Evolutionary conservation across 2,888 invertebrate genomes (phyloP).

Genomic region (Polymixis lichenea): DNA sequence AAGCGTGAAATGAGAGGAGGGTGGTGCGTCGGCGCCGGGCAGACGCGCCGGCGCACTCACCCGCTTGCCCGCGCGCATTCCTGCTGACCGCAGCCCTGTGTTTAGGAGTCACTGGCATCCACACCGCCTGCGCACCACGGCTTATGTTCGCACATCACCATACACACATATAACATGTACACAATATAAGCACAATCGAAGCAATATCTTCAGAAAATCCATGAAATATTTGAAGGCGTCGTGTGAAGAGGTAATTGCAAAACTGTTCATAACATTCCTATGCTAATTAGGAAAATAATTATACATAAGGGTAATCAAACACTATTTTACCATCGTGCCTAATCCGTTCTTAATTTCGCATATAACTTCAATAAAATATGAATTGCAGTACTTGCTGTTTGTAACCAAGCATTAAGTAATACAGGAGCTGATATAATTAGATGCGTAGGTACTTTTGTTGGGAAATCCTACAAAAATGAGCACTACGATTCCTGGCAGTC

Average conservation of each 20-base stretch:
- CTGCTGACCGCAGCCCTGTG: slow-evolving; percentile 85
- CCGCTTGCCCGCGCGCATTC: slow-evolving; percentile 81
- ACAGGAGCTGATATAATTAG: neutral
- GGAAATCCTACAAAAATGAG: slow-evolving; percentile 7
- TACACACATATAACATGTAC: slow-evolving; percentile 24
- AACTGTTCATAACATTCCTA: slow-evolving; percentile 35
- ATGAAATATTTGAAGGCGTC: slow-evolving; percentile 4
- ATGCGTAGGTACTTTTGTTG: neutral
- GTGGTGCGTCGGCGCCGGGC: slow-evolving; percentile 61
- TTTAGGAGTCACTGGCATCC: slow-evolving; percentile 74
- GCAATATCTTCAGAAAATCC: slow-evolving; percentile 6
- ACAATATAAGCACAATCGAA: slow-evolving; percentile 22
- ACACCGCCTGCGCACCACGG: slow-evolving; percentile 52
- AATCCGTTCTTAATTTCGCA: slow-evolving; percentile 3
- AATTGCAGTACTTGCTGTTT: slow-evolving; percentile 38
- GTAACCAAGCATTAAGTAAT: slow-evolving; percentile 1
- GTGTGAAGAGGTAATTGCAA: slow-evolving; percentile 25
- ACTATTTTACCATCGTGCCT: slow-evolving; percentile 19
- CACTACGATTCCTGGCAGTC: neutral
- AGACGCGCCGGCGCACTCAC: slow-evolving; percentile 64
- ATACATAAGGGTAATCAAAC: slow-evolving; percentile 23
- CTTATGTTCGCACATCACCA: slow-evolving; percentile 52
- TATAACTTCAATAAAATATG: slow-evolving; percentile 26
- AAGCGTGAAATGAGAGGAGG: slow-evolving; percentile 85
- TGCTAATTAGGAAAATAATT: slow-evolving; percentile 42